Evolutionary conservation across 2,888 invertebrate species (phyloP).

Genomic region (Drosophila pseudotalamancana): DNA sequence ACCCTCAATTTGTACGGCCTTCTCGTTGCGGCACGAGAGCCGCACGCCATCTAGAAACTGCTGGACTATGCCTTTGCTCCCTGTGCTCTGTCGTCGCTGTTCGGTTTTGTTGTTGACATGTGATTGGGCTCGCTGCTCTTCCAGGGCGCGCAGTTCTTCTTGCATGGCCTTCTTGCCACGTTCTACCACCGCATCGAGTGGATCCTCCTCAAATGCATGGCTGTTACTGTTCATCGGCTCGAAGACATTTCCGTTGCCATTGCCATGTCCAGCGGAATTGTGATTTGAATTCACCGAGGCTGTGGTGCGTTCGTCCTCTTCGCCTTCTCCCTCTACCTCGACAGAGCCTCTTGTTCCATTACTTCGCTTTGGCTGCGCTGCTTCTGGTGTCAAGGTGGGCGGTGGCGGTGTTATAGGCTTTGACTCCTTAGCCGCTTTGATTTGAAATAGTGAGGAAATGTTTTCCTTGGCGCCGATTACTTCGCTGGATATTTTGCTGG

Average conservation of each 20-base stretch:
- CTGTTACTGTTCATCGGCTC: slow-evolving; percentile 51
- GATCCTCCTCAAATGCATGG: slow-evolving; percentile 63
- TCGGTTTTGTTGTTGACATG: slow-evolving; percentile 25
- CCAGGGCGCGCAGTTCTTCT: slow-evolving; percentile 69
- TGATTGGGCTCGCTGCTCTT: slow-evolving; percentile 42
- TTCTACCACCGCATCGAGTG: slow-evolving; percentile 72
- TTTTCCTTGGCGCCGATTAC: slow-evolving; percentile 77
- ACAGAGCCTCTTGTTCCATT: slow-evolving; percentile 53
- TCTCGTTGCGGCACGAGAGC: slow-evolving; percentile 80
- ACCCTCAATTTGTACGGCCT: slow-evolving; percentile 81
- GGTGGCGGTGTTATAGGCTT: slow-evolving; percentile 33
- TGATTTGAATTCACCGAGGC: slow-evolving; percentile 83
- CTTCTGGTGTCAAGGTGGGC: slow-evolving; percentile 54
- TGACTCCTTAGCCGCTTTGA: slow-evolving; percentile 68
- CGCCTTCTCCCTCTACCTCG: slow-evolving; percentile 67
- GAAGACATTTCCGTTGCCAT: slow-evolving; percentile 65
- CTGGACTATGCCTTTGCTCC: slow-evolving; percentile 75
- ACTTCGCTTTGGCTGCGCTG: slow-evolving; percentile 42
- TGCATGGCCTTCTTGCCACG: slow-evolving; percentile 71
- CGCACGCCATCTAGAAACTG: slow-evolving; percentile 79
- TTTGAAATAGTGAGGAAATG: slow-evolving; percentile 73
- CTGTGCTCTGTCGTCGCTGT: slow-evolving; percentile 38
- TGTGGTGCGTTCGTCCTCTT: slow-evolving; percentile 83
- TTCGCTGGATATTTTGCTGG: slow-evolving; percentile 73
- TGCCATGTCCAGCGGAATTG: slow-evolving; percentile 60